Conservation (phyloP, 2,888 invertebrate species). For the Drosophila suboccidentalis region DNA sequence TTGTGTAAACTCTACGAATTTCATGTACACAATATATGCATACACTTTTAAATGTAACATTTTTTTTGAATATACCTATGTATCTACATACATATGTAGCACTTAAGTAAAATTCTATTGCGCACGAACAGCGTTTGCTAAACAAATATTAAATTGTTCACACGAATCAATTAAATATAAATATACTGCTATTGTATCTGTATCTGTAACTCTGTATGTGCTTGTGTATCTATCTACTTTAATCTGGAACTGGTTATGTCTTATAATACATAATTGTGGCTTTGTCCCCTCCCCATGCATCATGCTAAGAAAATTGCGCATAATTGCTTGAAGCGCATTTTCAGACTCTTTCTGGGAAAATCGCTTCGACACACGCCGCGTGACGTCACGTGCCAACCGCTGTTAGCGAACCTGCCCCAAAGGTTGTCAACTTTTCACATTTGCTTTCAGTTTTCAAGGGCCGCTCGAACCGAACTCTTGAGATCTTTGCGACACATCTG, state of each 20-base stretch:
- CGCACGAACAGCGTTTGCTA: conserved; percentile 52
- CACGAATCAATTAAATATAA: conserved; percentile 58
- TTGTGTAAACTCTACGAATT: conserved; percentile 53
- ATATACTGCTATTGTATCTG: conserved; percentile 16
- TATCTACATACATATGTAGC: conserved; percentile 36
- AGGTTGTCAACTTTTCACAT: conserved; percentile 36
- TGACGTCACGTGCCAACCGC: conserved; percentile 62
- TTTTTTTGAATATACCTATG: conserved; percentile 19
- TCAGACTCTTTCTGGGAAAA: conserved; percentile 51
- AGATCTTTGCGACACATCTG: not conserved
- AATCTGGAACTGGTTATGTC: conserved; percentile 36
- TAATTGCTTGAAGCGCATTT: conserved; percentile 52
- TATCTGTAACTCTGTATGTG: conserved; percentile 11
- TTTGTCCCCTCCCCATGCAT: not conserved
- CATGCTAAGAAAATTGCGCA: conserved; percentile 46
- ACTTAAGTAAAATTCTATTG: conserved; percentile 58
- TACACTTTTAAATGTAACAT: conserved; percentile 20
- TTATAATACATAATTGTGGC: conserved; percentile 37
- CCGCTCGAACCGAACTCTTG: not conserved
- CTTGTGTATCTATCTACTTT: conserved; percentile 8
- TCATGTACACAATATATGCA: conserved; percentile 38
- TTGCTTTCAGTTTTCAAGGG: conserved; percentile 15
- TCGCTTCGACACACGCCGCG: conserved; percentile 31
- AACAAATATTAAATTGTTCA: conserved; percentile 62
- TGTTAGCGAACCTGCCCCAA: conserved; percentile 24